Conservation (phyloP, 2,888 invertebrate genomes). For the Agelastica alni region DNA sequence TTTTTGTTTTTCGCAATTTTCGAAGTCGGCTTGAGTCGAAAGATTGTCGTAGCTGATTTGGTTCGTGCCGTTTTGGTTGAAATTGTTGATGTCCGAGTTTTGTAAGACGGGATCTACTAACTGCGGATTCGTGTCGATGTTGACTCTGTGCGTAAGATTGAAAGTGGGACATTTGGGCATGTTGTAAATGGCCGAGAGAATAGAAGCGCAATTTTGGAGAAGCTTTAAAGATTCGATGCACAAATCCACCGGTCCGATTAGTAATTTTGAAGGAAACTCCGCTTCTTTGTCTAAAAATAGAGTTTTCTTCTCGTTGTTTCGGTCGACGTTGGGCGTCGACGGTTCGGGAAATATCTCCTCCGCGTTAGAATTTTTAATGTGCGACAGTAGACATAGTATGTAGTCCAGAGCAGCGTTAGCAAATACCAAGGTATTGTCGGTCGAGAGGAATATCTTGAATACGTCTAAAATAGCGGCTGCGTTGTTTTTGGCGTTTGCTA, state of each 20-base stretch:
- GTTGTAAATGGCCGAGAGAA: slow-evolving; percentile 88
- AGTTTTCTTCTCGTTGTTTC: slow-evolving; percentile 36
- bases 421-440: slow-evolving; percentile 91
- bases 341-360: slow-evolving; percentile 40
- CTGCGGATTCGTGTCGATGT: slow-evolving; percentile 75
- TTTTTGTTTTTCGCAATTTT: slow-evolving; percentile 57
- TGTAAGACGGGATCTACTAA: slow-evolving; percentile 86
- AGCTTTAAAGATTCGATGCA: slow-evolving; percentile 82
- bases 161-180: slow-evolving; percentile 95
- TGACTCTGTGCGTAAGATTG: slow-evolving; percentile 83
- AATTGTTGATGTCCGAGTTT: slow-evolving; percentile 60
- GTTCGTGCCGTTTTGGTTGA: slow-evolving; percentile 67
- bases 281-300: slow-evolving; percentile 47
- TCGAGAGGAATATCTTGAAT: slow-evolving; percentile 89
- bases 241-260: slow-evolving; percentile 60
- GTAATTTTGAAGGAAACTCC: slow-evolving; percentile 45
- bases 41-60: slow-evolving; percentile 69
- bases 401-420: slow-evolving; percentile 94
- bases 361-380: slow-evolving; percentile 71
- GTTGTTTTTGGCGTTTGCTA: slow-evolving; percentile 74
- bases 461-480: slow-evolving; percentile 83
- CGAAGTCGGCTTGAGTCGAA: slow-evolving; percentile 58
- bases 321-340: slow-evolving; percentile 46
- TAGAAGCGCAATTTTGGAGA: slow-evolving; percentile 83
- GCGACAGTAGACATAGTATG: slow-evolving; percentile 83